Evolutionary conservation across 1,140 invertebrate species (phyloP).

Genomic region (Bombus superbus): DNA sequence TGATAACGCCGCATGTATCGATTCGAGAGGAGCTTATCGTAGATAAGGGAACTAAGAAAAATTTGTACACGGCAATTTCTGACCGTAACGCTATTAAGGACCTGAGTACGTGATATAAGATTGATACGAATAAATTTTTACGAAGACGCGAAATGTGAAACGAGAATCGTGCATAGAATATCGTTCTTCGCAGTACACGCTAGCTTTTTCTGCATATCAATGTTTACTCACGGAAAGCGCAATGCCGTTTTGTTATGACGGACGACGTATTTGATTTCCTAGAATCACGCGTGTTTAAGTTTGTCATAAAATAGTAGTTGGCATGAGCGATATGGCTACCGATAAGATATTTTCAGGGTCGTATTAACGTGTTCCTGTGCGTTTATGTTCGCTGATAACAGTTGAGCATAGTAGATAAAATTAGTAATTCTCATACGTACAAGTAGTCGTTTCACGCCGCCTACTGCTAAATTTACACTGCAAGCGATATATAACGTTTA

Average conservation of each 20-base stretch:
- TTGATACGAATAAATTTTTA: background rate
- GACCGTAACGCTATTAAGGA: background rate
- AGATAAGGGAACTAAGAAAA: background rate
- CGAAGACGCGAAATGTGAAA: background rate
- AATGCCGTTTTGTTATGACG: constrained; percentile 14
- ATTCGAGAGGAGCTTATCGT: background rate
- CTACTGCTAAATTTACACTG: background rate
- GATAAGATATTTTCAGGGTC: constrained; percentile 57
- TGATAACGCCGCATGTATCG: constrained; percentile 22
- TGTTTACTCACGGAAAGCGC: background rate
- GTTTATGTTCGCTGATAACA: background rate
- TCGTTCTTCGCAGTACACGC: background rate
- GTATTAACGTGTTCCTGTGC: background rate
- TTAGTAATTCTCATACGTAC: background rate
- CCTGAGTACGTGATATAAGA: background rate
- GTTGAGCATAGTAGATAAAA: too few relatives aligned
- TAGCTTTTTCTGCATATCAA: background rate
- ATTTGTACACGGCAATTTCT: background rate
- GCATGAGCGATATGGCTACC: background rate
- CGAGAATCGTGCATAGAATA: too few relatives aligned
- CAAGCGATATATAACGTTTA: too few relatives aligned
- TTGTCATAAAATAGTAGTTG: constrained; percentile 17
- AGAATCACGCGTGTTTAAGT: constrained; percentile 12
- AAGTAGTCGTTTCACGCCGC: background rate
- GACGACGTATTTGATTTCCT: constrained; percentile 1